Percentiles rank a stretch among this genome's conserved stretches.
These are phyloP conservation scores for Pollicipes pollicipes DNA, from an alignment of 1,140 invertebrate genomes.

Conservation along the genomic window DNA sequence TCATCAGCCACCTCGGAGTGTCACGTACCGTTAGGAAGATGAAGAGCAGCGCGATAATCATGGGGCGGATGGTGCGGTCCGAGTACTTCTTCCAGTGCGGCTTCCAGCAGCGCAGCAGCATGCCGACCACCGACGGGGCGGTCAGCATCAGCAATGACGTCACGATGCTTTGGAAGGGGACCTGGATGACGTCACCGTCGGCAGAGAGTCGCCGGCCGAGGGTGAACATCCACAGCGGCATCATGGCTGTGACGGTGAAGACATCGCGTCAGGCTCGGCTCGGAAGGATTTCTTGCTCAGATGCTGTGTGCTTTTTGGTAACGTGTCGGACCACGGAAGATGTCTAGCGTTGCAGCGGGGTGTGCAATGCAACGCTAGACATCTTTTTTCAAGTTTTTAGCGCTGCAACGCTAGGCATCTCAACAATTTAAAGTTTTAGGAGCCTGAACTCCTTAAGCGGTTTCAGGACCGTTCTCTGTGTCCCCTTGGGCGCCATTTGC, in stretches of 20 bases:
- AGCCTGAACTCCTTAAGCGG: too few species aligned
- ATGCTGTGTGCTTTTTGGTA: slow-evolving; percentile 4
- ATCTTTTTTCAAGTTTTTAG: too few species aligned
- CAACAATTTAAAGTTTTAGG: too few species aligned
- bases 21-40: neutral
- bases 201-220: slow-evolving; percentile 65
- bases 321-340: neutral
- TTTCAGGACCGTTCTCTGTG: too few species aligned
- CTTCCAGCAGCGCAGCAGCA: slow-evolving; percentile 33
- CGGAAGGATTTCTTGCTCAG: slow-evolving; percentile 11
- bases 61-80: neutral
- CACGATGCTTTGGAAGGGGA: slow-evolving; percentile 65
- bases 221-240: slow-evolving; percentile 88
- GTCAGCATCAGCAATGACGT: slow-evolving; percentile 53
- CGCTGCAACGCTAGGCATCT: too few species aligned
- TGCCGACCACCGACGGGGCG: slow-evolving; percentile 60
- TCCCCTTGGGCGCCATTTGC: too few species aligned
- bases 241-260: slow-evolving; percentile 48
- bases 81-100: slow-evolving; percentile 6
- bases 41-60: neutral
- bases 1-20: too few species aligned
- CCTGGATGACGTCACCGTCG: slow-evolving; percentile 39
- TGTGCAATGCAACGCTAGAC: too few species aligned
- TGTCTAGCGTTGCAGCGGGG: too few species aligned
- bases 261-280: slow-evolving; percentile 13